Evolutionary conservation across 2,797 vertebrate species (phyloP).

Genomic region (Pteropus rufus): DNA sequence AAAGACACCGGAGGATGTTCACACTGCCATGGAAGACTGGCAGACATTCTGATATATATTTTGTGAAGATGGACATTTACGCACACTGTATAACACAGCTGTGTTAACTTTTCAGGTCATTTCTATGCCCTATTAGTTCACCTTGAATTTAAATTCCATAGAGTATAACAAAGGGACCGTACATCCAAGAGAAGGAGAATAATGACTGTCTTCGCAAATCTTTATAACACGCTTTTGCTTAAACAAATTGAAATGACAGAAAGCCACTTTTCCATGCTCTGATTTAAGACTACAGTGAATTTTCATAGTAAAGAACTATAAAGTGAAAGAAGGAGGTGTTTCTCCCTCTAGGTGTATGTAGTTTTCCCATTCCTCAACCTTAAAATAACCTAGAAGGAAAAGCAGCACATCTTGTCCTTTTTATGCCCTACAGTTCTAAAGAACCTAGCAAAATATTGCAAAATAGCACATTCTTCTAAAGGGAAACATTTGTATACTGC

Average conservation of each 20-base stretch:
- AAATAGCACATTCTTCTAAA: conserved; percentile 35
- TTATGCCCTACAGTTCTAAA: neutral
- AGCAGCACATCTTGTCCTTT: neutral
- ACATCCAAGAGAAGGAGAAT: neutral
- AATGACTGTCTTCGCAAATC: neutral
- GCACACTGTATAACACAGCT: neutral
- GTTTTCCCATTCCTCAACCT: neutral
- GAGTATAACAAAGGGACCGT: neutral
- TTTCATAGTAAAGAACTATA: conserved; percentile 17
- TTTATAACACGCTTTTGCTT: neutral
- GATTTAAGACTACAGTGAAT: neutral
- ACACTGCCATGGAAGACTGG: neutral
- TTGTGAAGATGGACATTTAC: neutral
- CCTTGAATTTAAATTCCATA: conserved; percentile 16
- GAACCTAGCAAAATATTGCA: conserved; percentile 34
- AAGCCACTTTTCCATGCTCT: neutral
- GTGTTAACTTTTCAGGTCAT: neutral
- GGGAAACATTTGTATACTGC: conserved; percentile 40
- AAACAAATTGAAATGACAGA: neutral
- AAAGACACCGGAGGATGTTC: neutral
- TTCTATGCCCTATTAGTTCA: neutral
- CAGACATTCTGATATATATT: neutral
- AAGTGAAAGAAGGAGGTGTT: neutral
- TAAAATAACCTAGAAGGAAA: conserved; percentile 1
- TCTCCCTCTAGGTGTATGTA: neutral